Base-by-base conservation (phyloP, 2,797 vertebrate species). In the Poeciliopsis infans region DNA sequence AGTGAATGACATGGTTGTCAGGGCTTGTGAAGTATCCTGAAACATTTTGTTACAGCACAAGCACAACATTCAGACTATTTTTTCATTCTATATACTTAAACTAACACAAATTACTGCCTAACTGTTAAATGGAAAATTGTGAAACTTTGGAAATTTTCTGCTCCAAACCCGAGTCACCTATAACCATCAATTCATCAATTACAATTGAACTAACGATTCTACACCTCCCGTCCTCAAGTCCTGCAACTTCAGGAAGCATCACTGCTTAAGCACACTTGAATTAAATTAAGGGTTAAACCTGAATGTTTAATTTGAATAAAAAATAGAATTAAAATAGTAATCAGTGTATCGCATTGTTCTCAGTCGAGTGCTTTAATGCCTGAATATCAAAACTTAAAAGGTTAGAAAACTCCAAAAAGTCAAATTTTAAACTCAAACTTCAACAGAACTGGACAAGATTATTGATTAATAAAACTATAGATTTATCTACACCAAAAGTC, bases 391-490 rank as follows among this genome's bases (percentile, higher is more conserved):
- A 64, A 18, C 2, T 8, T 36, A 4, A 20, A 18, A 18, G 59
- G 5, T 36, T 18, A 69, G 18, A 10, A 36, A 33, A 64, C 61
- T 53, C 20, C 49, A 41, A 47, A 55, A 31, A 18, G 23, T 8
- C 8, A 53, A 23, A 7, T 70, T 79, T 87, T 23, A 76, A 77
- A 72, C 51, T 72, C 28, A 78, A 49, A 59, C 51, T 57, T 77
- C 79, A 74, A 82, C 43, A 57, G 72, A 47, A 43, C 55, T 79
- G 82, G 73, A 84, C 85, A 83, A 79, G 87, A 76, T 89, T 86
- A 89, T 86, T 87, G 85, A 87, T 90, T 81, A 83, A 72, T 66
- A 75, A 75, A 76, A 76, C 43, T 66, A 45, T 46, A 66, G 49
- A 83, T 80, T 81, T 82, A 81, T 83, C 78, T 49, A 45, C 3